Evolutionary conservation across 2,888 invertebrate species (phyloP), one percentile per base, ranked within the genome.

Genomic region (Apodemia zela): DNA sequence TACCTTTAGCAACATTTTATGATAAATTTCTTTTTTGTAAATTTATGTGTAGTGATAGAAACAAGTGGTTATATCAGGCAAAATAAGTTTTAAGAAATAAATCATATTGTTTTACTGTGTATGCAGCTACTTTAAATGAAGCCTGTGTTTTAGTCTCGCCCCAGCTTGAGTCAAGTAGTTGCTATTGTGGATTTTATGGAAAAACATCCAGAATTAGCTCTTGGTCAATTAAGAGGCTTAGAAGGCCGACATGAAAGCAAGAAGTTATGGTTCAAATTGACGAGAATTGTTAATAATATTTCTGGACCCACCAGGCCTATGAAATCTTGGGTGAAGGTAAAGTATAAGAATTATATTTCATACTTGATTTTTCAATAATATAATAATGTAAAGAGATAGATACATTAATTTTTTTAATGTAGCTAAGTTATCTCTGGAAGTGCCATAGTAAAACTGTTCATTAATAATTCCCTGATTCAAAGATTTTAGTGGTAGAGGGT

Each of bases 311-410:
- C 84, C 7, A 76, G 90, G 51, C 85, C 90, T 62, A 83, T 88
- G 84, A 90, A 90, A 64, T 89, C 89, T 66, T 91, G 91, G 91
- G 80, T 89, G 13, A 91, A 90, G 77, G 91, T 89, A 71, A 73
- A 76, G 25, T 74, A 47, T 62, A 29, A 25, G 21, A 29, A 62
- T 68, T 59, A 17, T 58, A 63, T 59, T 59, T 59, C 60, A 25
- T 29, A 17, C 29, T 59, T 58, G 45, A n/a, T 63, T 47, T 17
- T 63, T 47, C 49, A 29, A 63, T 42, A 3, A 5, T 25, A 25
- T 25, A 25, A 25, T 3, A 25, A n/a, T n/a, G n/a, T n/a, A n/a
- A n/a, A n/a, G n/a, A n/a, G n/a, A n/a, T n/a, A n/a, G n/a, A n/a
- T n/a, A n/a, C n/a, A n/a, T n/a, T n/a, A n/a, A n/a, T n/a, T n/a